Evolutionary conservation across 1,140 invertebrate genomes (phyloP), one percentile per base, ranked within the genome.

Genomic region (Acromyrmex echinatior): DNA sequence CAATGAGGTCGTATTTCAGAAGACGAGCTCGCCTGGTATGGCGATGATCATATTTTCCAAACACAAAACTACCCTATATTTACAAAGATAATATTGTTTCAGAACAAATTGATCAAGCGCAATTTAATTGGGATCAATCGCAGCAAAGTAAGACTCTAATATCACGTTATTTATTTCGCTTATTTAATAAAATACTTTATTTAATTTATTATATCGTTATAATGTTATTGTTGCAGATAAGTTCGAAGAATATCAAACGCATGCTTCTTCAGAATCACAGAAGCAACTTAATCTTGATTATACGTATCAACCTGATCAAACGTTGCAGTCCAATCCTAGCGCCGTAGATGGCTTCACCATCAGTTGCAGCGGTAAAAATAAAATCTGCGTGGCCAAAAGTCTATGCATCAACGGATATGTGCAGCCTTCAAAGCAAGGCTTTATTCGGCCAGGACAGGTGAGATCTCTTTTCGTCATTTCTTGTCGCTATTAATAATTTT

Each of bases 401-500:
- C 4, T 81, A 21, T 91, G 90, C 21, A 3, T 87, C 16, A 35
- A 89, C 39, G 90, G 90, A 16, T 91, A 87, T n/a, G 66, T 91
- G 21, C 39, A 60, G 10, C 25, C 53, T 0, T 1, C 45, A 10
- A 77, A 90, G 10, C 63, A 63, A 70, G 71, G 39, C 12, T 45
- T 60, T 58, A 45, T 80, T 63, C 65, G 70, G 1, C 14, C 39
- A 18, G 28, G 28, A 28, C 65, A 90, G 77, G 90, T 91, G 60
- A 86, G 39, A 68, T 62, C 45, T 21, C 14, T 21, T 60, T 16
- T 25, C 5, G 16, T 78, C 28, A 45, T 35, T 49, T 3, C 9
- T 62, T 63, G 1, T 39, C 28, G 14, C 9, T 53, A 31, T 18
- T 51, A 66, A 39, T 6, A n/a, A 35, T 60, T 21, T 76, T 60